These are phyloP conservation scores for Catostylus mosaicus DNA, from an alignment of 30 jellyfish, hydroid and myxozoan species.

Conservation along the genomic window DNA sequence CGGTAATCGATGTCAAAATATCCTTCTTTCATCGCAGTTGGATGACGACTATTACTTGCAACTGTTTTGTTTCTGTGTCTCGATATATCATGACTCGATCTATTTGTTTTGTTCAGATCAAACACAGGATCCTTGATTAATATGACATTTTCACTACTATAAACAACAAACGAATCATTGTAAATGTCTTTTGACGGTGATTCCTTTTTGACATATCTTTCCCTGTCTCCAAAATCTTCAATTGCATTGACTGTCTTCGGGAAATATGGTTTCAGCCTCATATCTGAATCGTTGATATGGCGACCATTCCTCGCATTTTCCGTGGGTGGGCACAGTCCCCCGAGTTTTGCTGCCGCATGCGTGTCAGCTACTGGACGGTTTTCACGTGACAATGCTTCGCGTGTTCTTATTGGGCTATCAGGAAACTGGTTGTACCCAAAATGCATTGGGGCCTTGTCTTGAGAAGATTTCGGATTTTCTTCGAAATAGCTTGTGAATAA, in stretches of 20 bases:
- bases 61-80: not conserved
- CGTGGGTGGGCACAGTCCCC: not conserved
- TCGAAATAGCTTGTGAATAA: not conserved
- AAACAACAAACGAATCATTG: conserved; percentile 16
- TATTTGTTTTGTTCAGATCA: too few relatives aligned
- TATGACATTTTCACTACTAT: conserved; percentile 11
- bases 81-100: not conserved
- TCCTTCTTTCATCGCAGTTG: too few relatives aligned
- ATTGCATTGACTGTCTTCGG: not conserved
- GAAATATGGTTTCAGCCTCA: not conserved
- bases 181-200: not conserved
- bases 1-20: too few relatives aligned
- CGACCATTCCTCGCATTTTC: not conserved
- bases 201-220: not conserved
- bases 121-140: conserved; percentile 15
- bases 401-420: not conserved
- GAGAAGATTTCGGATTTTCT: not conserved
- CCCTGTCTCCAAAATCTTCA: not conserved
- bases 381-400: not conserved
- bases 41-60: too few relatives aligned
- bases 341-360: not conserved
- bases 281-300: not conserved
- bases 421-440: not conserved
- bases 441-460: too few relatives aligned
- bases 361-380: not conserved